phyloP scores from a whole-genome alignment of 2,888 invertebrate species.

The Monopis laevigella region DNA sequence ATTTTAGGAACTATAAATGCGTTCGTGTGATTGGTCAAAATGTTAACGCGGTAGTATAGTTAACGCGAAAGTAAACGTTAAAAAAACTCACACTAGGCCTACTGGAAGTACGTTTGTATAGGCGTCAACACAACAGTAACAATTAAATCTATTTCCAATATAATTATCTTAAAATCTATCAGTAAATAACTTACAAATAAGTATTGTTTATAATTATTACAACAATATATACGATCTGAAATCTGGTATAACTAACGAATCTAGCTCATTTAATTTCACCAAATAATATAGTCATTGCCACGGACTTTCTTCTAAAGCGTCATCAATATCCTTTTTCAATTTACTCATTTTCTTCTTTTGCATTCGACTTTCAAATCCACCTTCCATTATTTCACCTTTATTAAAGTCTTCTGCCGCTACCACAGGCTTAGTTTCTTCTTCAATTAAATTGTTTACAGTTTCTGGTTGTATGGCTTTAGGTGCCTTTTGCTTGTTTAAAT shows the following conservation, averaged over 20 bases:
- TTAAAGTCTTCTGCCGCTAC: constrained; percentile 46
- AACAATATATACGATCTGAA: constrained; percentile 46
- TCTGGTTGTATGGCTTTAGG: constrained; percentile 25
- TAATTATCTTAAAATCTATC: no score
- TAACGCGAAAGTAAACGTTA: no score
- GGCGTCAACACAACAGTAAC: no score
- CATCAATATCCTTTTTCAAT: constrained; percentile 41
- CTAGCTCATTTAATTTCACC: constrained; percentile 49
- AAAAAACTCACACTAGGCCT: no score
- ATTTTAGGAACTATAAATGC: no score
- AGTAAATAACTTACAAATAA: no score
- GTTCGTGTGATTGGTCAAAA: no score
- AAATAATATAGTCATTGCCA: constrained; percentile 63
- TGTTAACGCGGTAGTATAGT: no score
- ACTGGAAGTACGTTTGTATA: no score
- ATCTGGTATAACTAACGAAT: constrained; percentile 46
- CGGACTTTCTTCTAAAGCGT: constrained; percentile 48
- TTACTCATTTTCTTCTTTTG: constrained; percentile 38
- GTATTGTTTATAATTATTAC: constrained; percentile 22
- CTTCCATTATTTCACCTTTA: constrained; percentile 52
- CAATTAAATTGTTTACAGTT: constrained; percentile 23
- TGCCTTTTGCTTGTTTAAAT: constrained; percentile 30
- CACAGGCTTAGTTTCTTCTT: constrained; percentile 21
- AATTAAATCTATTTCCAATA: no score
- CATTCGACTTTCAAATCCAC: constrained; percentile 38